Percentiles rank a stretch among this genome's conserved stretches.
Evolutionary conservation across 2,113 vertebrate genomes (phyloP).

Genomic region (Albula glossodonta): DNA sequence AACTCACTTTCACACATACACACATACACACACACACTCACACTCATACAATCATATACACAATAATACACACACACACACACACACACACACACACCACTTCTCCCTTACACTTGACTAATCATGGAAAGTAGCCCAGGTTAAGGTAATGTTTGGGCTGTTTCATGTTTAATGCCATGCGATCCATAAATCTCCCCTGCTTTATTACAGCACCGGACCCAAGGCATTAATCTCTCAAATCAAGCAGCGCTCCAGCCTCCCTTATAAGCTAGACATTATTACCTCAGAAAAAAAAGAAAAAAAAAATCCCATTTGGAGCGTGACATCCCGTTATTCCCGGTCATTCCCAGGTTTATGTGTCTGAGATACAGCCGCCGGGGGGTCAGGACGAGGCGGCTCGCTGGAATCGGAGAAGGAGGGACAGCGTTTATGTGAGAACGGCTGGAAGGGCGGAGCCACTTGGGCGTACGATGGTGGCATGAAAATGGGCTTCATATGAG

Average conservation of each 20-base stretch:
- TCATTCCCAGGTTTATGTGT: conserved; percentile 14
- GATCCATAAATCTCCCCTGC: conserved; percentile 27
- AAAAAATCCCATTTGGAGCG: conserved; percentile 49
- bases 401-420: neutral
- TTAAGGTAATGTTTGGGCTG: conserved; percentile 23
- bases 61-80: too few species aligned
- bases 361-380: neutral
- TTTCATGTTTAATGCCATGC: conserved; percentile 20
- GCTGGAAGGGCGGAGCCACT: too few species aligned
- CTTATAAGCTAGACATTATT: conserved; percentile 45
- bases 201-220: conserved; percentile 35
- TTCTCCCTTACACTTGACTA: neutral
- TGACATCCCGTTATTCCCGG: conserved; percentile 49
- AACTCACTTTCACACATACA: neutral
- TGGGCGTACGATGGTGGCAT: too few species aligned
- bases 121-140: conserved; percentile 33
- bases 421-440: too few species aligned
- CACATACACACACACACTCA: neutral
- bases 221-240: conserved; percentile 39
- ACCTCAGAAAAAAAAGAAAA: conserved; percentile 25
- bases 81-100: neutral
- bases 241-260: conserved; percentile 26
- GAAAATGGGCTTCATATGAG: too few species aligned
- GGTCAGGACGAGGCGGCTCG: neutral
- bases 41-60: too few species aligned